Evolutionary conservation across 1,140 invertebrate species (phyloP), one percentile per base, ranked within the genome.

Genomic region (Hypsibius dujardini): DNA sequence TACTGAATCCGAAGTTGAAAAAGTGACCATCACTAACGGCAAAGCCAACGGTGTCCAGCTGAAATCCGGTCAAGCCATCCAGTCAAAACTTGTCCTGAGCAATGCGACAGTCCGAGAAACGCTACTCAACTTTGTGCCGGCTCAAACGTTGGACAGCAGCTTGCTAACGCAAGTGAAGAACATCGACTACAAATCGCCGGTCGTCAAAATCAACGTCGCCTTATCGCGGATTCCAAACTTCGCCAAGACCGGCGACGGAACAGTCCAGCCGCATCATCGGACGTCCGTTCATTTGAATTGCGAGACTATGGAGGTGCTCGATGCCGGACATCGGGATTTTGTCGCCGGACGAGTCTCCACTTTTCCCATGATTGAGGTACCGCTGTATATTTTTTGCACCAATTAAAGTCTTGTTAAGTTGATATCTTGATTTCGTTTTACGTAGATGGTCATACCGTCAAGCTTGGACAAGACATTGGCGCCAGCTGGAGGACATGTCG

Each of bases 191-290:
- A 79, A 80, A 12, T 84, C 83, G 12, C 84, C 84, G 42, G 84
- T 84, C 0, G 84, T 83, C 28, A 85, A 85, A 77, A 85, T 85
- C 7, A 85, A 85, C 79, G 83, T 85, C 74, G 84, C 84, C 59
- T 75, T 85, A 2, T 81, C 81, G 60, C 76, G 78, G 71, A 73
- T 85, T 14, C 84, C 84, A 2, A 83, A 84, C 74, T 85, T 85
- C 74, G 69, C 75, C 73, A 70, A 69, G 42, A 72, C 69, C 12
- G 70, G 72, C 2, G 75, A 78, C 45, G 70, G 73, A 69, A n/a
- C n/a, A n/a, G 75, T 79, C 2, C 78, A 79, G 77, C 80, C 82
- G 15, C 83, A 84, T 71, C 84, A 85, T 75, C 79, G 78, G 72
- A 78, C 79, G 72, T 84, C 84, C 1, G 84, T 85, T 70, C 84